Evolutionary conservation across 2,113 vertebrate genomes (phyloP).

Genomic region (Micronisus gabar): DNA sequence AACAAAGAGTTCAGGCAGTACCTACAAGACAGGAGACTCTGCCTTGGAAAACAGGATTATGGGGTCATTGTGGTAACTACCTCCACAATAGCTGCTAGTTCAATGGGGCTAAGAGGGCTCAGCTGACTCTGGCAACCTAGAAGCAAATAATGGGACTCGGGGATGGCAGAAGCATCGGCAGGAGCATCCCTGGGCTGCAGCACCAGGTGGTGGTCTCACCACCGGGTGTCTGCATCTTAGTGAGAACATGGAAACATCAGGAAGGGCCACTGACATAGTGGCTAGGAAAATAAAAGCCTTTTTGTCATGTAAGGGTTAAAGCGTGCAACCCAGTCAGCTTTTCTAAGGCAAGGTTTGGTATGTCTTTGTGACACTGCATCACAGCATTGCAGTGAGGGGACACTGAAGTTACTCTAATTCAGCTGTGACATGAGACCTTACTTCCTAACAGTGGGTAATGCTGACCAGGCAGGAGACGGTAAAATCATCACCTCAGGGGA

Average conservation of each 20-base stretch:
- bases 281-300: neutral
- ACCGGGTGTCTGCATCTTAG: accelerated
- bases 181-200: neutral
- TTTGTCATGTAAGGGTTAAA: neutral
- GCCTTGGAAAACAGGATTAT: slow-evolving; percentile 37
- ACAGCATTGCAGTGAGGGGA: neutral
- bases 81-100: neutral
- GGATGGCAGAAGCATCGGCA: neutral
- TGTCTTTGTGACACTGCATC: neutral
- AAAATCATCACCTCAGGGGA: neutral
- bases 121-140: neutral
- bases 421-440: neutral
- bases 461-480: neutral
- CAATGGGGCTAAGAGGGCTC: neutral
- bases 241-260: neutral
- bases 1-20: slow-evolving; percentile 26
- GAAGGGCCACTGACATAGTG: neutral
- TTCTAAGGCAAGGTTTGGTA: neutral
- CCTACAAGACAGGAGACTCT: slow-evolving; percentile 17
- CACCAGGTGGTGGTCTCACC: neutral
- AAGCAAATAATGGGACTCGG: neutral
- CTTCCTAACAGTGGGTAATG: neutral
- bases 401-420: neutral
- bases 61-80: neutral
- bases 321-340: neutral